phyloP scores from a whole-genome alignment of 2,888 invertebrate genomes.

The Rotaria macrura region DNA sequence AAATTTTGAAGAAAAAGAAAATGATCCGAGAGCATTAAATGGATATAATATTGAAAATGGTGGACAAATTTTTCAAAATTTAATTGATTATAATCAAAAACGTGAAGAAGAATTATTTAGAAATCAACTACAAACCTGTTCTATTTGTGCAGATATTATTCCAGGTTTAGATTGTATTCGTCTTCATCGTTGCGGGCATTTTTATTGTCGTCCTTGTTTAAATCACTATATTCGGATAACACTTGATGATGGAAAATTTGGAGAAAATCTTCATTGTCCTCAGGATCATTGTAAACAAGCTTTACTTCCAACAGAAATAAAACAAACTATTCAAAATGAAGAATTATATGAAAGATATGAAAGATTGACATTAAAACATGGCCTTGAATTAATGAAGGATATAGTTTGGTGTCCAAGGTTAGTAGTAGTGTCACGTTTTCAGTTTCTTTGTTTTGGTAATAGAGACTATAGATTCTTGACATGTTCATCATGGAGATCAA shows the following conservation, averaged over 20 bases:
- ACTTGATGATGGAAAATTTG: neutral
- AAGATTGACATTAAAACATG: neutral
- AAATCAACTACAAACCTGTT: constrained; percentile 17
- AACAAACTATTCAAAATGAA: neutral
- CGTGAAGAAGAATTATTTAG: neutral
- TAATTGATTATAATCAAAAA: neutral
- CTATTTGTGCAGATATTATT: neutral
- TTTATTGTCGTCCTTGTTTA: neutral
- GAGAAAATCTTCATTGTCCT: neutral
- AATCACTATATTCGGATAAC: neutral
- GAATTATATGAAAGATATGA: neutral
- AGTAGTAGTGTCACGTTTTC: too few relatives aligned
- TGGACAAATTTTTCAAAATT: neutral
- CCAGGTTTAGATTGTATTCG: neutral
- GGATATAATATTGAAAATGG: neutral
- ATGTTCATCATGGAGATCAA: too few relatives aligned
- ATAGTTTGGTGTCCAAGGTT: neutral
- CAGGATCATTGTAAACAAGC: neutral
- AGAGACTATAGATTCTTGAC: too few relatives aligned
- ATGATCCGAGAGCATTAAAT: constrained; percentile 2
- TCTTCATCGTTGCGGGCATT: neutral
- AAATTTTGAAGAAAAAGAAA: neutral
- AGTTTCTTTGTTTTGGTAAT: too few relatives aligned
- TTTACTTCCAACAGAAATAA: neutral
- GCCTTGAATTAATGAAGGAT: neutral